These are phyloP conservation scores for Excalfactoria chinensis DNA, from an alignment of 2,113 vertebrate genomes.

Conservation along the genomic window DNA sequence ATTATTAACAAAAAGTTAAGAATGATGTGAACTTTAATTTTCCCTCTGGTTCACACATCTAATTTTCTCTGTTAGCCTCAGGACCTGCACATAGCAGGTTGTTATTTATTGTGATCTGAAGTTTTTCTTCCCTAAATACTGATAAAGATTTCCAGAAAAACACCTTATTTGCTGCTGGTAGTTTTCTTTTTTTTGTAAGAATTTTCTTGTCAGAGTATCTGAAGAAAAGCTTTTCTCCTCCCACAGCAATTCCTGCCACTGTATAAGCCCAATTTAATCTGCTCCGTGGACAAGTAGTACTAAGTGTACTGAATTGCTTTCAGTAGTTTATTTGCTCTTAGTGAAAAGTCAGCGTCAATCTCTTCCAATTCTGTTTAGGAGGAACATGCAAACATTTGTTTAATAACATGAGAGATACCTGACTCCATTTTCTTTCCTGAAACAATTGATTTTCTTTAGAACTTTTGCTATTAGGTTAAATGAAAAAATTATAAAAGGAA, in stretches of 20 bases:
- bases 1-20: conserved; percentile 35
- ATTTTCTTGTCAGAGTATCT: conserved; percentile 1
- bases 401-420: background rate
- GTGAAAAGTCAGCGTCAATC: background rate
- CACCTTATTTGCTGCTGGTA: background rate
- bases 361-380: background rate
- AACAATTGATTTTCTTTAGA: background rate
- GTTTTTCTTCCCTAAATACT: background rate
- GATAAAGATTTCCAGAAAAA: conserved; percentile 27
- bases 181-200: conserved; percentile 9
- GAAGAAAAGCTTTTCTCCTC: background rate
- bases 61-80: conserved; percentile 14
- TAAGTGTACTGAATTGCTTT: background rate
- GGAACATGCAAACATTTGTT: background rate
- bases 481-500: background rate
- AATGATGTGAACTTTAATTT: conserved; percentile 7
- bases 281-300: background rate
- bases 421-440: background rate
- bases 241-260: background rate
- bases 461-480: background rate
- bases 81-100: background rate
- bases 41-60: background rate
- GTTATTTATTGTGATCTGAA: conserved; percentile 12
- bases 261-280: background rate
- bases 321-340: background rate